Conservation (phyloP, 2,888 invertebrate species). For the Lagria hirta region DNA sequence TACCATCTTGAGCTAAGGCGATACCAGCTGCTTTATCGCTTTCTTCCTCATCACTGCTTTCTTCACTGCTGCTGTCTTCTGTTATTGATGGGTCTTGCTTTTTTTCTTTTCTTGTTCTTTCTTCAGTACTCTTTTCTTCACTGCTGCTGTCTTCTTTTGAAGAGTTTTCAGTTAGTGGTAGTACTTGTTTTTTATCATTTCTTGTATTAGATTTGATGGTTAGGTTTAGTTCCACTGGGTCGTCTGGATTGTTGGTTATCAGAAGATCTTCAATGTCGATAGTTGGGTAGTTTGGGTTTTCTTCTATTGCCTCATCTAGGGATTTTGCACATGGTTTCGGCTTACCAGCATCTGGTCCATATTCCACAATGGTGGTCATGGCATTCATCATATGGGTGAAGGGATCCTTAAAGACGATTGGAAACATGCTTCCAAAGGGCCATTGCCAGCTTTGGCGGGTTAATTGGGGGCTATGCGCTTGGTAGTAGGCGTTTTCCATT, state of each 20-base stretch:
- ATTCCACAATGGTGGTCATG: conserved; percentile 60
- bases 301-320: neutral
- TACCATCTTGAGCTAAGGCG: conserved; percentile 39
- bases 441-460: too few relatives aligned
- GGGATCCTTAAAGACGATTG: conserved; percentile 62
- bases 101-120: conserved; percentile 8
- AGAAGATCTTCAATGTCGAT: conserved; percentile 27
- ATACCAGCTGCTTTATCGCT: conserved; percentile 41
- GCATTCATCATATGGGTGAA: conserved; percentile 58
- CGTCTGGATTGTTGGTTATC: conserved; percentile 17
- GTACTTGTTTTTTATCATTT: conserved; percentile 12
- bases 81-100: conserved; percentile 31
- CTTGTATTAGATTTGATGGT: too few relatives aligned
- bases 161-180: conserved; percentile 3
- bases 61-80: conserved; percentile 36
- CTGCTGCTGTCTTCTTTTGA: neutral
- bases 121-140: conserved; percentile 6
- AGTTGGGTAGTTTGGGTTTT: conserved; percentile 12
- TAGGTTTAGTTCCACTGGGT: conserved; percentile 8
- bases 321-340: neutral
- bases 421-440: conserved; percentile 60
- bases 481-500: conserved; percentile 31
- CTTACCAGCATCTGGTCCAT: conserved; percentile 58
- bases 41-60: conserved; percentile 33
- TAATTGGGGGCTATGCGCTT: conserved; percentile 5